These are phyloP conservation scores for Nothobranchius kuhntae DNA, from an alignment of 2,113 vertebrate genomes.

Conservation along the genomic window DNA sequence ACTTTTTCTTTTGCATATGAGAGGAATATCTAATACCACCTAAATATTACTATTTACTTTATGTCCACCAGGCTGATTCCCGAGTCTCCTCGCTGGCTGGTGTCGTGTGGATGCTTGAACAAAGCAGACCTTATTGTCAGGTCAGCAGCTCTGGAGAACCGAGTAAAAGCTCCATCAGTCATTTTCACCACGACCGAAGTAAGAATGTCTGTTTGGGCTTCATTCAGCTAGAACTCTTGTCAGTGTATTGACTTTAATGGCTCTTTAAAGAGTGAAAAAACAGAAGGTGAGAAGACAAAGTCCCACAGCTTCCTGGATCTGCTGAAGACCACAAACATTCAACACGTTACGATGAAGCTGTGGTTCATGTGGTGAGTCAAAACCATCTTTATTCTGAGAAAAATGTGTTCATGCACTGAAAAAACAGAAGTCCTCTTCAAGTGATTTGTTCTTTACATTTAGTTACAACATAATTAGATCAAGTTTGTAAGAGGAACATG, in stretches of 20 bases:
- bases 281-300: background rate
- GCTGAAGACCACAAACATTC: slow-evolving; percentile 44
- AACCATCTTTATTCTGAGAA: background rate
- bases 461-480: too few species aligned
- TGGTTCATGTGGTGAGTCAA: slow-evolving; percentile 60
- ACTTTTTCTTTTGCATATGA: background rate
- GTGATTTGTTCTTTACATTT: too few species aligned
- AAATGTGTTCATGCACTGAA: too few species aligned
- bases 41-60: background rate
- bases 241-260: background rate
- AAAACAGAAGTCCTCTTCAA: too few species aligned
- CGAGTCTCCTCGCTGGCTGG: slow-evolving; percentile 66
- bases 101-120: slow-evolving; percentile 32
- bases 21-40: too few species aligned
- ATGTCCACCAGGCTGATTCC: slow-evolving; percentile 43
- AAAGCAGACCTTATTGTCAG: slow-evolving; percentile 47
- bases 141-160: slow-evolving; percentile 49
- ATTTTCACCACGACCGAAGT: slow-evolving; percentile 39
- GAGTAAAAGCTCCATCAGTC: slow-evolving; percentile 42
- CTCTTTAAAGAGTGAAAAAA: slow-evolving; percentile 40
- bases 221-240: background rate
- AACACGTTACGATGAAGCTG: slow-evolving; percentile 28
- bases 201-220: background rate
- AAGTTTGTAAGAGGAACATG: too few species aligned
- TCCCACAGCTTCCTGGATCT: slow-evolving; percentile 38